phyloP scores from a whole-genome alignment of 2,113 vertebrate species.

The Muntiacus muntjak region DNA sequence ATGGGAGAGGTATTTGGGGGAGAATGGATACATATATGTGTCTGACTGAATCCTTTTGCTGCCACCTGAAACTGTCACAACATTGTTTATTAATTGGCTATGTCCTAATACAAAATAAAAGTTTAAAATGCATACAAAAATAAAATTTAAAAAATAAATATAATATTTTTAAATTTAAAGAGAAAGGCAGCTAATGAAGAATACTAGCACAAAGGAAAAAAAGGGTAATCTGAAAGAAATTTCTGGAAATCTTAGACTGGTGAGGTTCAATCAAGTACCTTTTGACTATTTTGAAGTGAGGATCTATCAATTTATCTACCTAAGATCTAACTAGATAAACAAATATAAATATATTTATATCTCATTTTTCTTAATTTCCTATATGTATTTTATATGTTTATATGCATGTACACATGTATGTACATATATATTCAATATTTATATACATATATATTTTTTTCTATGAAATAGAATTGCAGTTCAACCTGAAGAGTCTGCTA shows the following conservation, averaged over 20 bases:
- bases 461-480: not conserved
- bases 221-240: not conserved
- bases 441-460: not conserved
- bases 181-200: not conserved
- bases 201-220: not conserved
- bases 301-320: not conserved
- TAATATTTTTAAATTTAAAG: not conserved
- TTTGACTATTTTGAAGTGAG: constrained; percentile 18
- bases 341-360: not conserved
- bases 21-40: not conserved
- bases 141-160: not conserved
- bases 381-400: not conserved
- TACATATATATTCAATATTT: not conserved
- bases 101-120: not conserved
- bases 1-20: not conserved
- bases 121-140: not conserved
- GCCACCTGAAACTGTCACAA: not conserved
- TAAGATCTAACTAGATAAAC: not conserved
- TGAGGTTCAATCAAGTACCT: not conserved
- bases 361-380: not conserved
- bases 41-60: not conserved
- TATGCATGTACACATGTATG: not conserved
- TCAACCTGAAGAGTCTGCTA: constrained; percentile 34
- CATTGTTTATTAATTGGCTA: rapidly evolving
- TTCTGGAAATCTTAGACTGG: not conserved